phyloP scores from a whole-genome alignment of 2,113 vertebrate species.

The Platanista minor region DNA sequence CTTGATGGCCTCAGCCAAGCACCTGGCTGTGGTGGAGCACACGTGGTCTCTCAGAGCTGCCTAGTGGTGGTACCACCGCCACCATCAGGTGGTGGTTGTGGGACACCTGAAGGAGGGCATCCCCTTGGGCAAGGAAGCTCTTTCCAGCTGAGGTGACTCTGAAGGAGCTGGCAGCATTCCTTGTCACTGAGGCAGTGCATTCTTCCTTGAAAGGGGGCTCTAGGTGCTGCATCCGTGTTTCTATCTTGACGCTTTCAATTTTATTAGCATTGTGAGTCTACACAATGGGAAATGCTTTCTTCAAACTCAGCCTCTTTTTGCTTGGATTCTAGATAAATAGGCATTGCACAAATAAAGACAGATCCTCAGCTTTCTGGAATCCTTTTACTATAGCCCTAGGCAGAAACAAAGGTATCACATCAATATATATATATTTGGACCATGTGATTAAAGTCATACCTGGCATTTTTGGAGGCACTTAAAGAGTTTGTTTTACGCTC shows the following conservation, averaged over 20 bases:
- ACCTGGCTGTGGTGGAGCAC: accelerated
- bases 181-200: accelerated
- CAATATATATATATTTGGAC: neutral
- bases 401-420: neutral
- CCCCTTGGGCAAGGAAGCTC: neutral
- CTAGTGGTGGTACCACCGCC: neutral
- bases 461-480: neutral
- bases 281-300: neutral
- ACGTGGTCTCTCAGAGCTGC: neutral
- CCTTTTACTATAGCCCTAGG: neutral
- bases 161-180: neutral
- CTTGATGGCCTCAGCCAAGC: neutral
- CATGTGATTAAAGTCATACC: neutral
- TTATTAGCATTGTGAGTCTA: neutral
- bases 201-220: neutral
- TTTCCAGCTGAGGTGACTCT: neutral
- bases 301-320: neutral
- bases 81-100: neutral
- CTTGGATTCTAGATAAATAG: neutral
- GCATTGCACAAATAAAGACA: neutral
- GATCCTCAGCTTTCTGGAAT: neutral
- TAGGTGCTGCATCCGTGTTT: neutral
- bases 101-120: neutral
- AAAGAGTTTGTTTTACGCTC: neutral
- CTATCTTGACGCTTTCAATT: neutral